These are phyloP conservation scores for Cavia aperea DNA, from an alignment of 2,113 vertebrate genomes.

Conservation along the genomic window DNA sequence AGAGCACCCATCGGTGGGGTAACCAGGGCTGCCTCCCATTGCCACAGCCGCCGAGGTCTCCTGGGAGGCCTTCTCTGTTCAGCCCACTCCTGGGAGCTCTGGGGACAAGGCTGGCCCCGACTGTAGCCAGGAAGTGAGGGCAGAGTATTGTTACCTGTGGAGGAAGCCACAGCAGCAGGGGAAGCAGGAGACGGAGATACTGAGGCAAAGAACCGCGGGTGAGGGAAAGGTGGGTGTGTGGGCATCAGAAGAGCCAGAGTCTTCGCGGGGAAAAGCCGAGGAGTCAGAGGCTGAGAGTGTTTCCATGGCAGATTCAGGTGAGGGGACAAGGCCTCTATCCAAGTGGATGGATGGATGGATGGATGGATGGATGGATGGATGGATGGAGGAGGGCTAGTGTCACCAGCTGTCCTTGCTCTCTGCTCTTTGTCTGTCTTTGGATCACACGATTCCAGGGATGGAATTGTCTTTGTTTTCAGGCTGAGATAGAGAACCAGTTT, in stretches of 20 bases:
- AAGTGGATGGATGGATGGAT: neutral
- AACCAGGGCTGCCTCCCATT: neutral
- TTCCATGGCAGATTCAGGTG: neutral
- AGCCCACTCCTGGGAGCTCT: neutral
- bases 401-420: no score
- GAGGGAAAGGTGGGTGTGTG: neutral
- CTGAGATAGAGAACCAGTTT: neutral
- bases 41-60: rapidly evolving
- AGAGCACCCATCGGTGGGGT: neutral
- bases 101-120: neutral
- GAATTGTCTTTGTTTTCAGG: neutral
- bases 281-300: neutral
- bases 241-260: neutral
- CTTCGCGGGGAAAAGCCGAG: neutral
- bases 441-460: neutral
- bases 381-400: neutral
- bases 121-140: neutral
- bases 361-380: neutral
- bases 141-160: neutral
- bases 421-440: neutral
- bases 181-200: neutral
- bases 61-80: neutral
- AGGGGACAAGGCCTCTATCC: no score
- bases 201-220: neutral
- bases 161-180: neutral